phyloP scores from a whole-genome alignment of 2,113 vertebrate species.

The Microtus montanus region DNA sequence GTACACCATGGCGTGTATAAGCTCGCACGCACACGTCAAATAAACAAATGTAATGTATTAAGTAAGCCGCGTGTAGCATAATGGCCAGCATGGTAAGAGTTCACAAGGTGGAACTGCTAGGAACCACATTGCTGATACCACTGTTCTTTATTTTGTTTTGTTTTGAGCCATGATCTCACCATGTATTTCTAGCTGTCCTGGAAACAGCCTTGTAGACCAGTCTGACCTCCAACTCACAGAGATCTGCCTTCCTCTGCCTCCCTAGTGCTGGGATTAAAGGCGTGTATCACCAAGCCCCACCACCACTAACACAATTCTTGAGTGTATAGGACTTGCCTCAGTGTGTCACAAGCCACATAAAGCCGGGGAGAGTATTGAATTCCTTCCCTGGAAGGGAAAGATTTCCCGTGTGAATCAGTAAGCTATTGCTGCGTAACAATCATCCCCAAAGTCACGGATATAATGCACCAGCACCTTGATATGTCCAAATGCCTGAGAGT shows the following conservation, averaged over 20 bases:
- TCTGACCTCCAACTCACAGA: background rate
- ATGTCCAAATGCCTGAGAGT: background rate
- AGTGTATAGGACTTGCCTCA: no score
- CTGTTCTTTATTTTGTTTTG: background rate
- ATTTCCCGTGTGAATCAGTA: background rate
- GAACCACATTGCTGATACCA: background rate
- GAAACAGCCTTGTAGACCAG: background rate
- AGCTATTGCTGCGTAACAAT: background rate
- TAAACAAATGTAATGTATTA: background rate
- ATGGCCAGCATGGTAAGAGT: background rate
- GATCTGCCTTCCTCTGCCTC: background rate
- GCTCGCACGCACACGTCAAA: background rate
- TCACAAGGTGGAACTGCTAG: background rate
- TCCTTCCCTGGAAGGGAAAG: background rate
- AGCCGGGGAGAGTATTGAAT: background rate
- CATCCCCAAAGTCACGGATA: no score
- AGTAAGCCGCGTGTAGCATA: background rate
- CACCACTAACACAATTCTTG: background rate
- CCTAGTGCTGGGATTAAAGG: background rate
- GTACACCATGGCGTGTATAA: no score
- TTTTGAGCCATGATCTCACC: background rate
- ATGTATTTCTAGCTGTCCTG: background rate
- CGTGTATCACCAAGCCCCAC: background rate
- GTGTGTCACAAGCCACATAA: no score
- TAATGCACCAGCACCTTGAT: background rate